A percentile compares a stretch with the other conserved stretches of the same genome.
Evolutionary conservation across 2,888 invertebrate genomes (phyloP).

Genomic region (Caenorhabditis sp.): DNA sequence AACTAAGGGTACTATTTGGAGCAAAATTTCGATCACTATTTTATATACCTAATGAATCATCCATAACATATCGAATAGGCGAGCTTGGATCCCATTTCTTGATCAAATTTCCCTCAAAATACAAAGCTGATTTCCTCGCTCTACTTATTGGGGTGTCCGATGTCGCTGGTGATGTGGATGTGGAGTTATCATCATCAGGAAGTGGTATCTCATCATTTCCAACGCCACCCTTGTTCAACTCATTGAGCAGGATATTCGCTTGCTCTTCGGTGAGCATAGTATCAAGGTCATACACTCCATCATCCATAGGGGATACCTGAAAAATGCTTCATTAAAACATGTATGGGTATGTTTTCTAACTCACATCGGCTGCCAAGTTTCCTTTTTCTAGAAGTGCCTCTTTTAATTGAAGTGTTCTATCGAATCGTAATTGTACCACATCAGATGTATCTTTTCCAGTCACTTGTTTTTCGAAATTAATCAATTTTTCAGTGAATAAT

Average conservation of each 20-base stretch:
- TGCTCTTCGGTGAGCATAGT: constrained; percentile 67
- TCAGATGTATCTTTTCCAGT: constrained; percentile 44
- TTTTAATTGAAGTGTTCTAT: constrained; percentile 67
- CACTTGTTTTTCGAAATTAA: constrained; percentile 25
- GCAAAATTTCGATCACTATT: too few species aligned
- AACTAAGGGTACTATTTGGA: not conserved
- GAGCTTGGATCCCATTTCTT: constrained; percentile 61
- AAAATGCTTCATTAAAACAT: not conserved
- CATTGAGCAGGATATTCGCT: constrained; percentile 64
- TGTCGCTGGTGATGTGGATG: constrained; percentile 8
- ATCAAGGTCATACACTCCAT: constrained; percentile 68
- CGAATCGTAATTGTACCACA: constrained; percentile 58
- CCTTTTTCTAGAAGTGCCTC: constrained; percentile 65
- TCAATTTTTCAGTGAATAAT: constrained; percentile 38
- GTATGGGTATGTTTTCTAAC: not conserved
- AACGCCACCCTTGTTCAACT: constrained; percentile 57
- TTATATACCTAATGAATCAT: constrained; percentile 57
- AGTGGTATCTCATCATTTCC: constrained; percentile 43
- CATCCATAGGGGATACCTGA: constrained; percentile 63
- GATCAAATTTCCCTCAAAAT: constrained; percentile 55
- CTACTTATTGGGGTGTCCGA: not conserved
- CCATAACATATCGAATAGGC: constrained; percentile 63
- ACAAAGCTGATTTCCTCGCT: constrained; percentile 44
- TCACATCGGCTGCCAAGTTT: constrained; percentile 49
- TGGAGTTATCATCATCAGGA: constrained; percentile 17